Evolutionary conservation across 2,797 vertebrate species (phyloP).

Genomic region (Pangasius larnaudii): DNA sequence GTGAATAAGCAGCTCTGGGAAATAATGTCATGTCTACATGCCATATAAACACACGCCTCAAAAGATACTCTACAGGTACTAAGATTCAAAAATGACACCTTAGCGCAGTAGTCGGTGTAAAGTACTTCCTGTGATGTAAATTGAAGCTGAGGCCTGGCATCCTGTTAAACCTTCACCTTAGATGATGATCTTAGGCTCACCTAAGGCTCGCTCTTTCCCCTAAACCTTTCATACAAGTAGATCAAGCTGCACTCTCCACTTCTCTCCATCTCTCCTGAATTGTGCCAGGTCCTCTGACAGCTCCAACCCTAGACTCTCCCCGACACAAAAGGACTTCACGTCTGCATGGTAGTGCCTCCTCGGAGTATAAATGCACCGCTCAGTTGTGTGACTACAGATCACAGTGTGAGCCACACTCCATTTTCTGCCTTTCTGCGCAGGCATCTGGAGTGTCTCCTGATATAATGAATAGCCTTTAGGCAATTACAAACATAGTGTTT

Average conservation of each 20-base stretch:
- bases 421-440: conserved; percentile 65
- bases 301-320: conserved; percentile 13
- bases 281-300: conserved; percentile 43
- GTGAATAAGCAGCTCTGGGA: conserved; percentile 8
- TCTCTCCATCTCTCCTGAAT: background rate
- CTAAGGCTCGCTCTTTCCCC: conserved; percentile 31
- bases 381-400: conserved; percentile 71
- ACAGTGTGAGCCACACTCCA: conserved; percentile 66
- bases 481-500: conserved; percentile 76
- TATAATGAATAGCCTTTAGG: conserved; percentile 76
- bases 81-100: background rate
- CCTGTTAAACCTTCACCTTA: conserved; percentile 40
- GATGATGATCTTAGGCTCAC: conserved; percentile 18
- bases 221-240: conserved; percentile 28
- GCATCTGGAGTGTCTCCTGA: conserved; percentile 68
- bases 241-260: conserved; percentile 43
- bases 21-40: conserved; percentile 3
- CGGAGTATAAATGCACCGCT: conserved; percentile 69
- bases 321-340: conserved; percentile 67
- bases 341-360: conserved; percentile 61
- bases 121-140: conserved; percentile 49
- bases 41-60: background rate
- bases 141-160: conserved; percentile 30
- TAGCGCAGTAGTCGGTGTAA: conserved; percentile 8
- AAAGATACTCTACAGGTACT: background rate